Percentiles rank a stretch among this genome's conserved stretches.
Conservation (phyloP, 2,797 vertebrate species). For the Numenius phaeopus region DNA sequence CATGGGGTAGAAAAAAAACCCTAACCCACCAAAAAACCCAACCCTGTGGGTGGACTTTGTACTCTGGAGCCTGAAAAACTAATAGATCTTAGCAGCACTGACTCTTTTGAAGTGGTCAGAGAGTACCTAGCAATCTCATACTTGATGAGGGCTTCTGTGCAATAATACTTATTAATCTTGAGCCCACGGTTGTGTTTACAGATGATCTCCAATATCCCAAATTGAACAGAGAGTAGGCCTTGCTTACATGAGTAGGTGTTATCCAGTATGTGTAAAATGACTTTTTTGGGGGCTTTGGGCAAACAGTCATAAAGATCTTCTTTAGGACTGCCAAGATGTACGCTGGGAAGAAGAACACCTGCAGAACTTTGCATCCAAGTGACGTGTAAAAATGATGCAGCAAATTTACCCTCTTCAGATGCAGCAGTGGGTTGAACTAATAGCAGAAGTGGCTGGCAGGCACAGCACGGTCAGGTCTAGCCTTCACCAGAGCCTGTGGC, state of each 20-base stretch:
- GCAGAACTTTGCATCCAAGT: neutral
- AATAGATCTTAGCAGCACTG: neutral
- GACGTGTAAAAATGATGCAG: fast-evolving
- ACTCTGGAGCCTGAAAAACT: slow-evolving; percentile 1
- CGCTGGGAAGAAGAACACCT: neutral
- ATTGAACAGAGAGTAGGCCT: neutral
- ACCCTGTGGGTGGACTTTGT: neutral
- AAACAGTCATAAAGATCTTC: neutral
- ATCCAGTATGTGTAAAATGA: neutral
- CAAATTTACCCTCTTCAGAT: neutral
- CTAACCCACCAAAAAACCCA: neutral
- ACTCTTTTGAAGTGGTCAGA: slow-evolving; percentile 6
- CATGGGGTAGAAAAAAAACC: neutral
- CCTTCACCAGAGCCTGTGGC: neutral
- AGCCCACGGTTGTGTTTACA: neutral
- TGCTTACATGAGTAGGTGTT: neutral
- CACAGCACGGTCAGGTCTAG: neutral
- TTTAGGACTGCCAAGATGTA: neutral
- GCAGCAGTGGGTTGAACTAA: neutral
- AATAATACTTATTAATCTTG: neutral
- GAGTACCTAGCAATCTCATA: neutral
- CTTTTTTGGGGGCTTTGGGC: neutral
- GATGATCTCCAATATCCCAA: neutral
- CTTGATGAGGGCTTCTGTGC: neutral
- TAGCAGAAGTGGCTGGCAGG: neutral